Conservation (phyloP, 2,888 invertebrate species). For the Melanargia galathea region DNA sequence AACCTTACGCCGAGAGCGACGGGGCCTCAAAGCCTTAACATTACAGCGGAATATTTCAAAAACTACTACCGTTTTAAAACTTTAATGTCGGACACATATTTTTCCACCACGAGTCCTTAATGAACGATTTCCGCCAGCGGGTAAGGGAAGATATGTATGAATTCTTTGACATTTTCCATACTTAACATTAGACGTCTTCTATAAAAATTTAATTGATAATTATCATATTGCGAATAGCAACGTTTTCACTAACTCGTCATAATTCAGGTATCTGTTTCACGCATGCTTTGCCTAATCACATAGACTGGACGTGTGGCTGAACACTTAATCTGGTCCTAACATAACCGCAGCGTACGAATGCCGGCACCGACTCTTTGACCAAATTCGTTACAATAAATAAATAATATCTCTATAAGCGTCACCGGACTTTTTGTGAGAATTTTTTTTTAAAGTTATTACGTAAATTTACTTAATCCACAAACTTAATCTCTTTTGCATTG, state of each 20-base stretch:
- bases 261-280: conserved; percentile 72
- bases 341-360: conserved; percentile 51
- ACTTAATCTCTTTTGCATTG: conserved; percentile 80
- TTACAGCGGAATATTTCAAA: conserved; percentile 19
- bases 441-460: conserved; percentile 53
- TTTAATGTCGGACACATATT: conserved; percentile 5
- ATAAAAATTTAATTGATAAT: conserved; percentile 30
- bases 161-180: conserved; percentile 34
- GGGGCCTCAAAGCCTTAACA: conserved; percentile 12
- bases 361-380: conserved; percentile 55
- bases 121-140: conserved; percentile 22
- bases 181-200: conserved; percentile 30
- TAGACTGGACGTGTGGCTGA: conserved; percentile 78
- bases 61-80: conserved; percentile 12
- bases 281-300: conserved; percentile 77
- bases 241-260: conserved; percentile 51
- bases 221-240: conserved; percentile 32
- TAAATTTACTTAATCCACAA: conserved; percentile 71
- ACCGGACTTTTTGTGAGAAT: conserved; percentile 55
- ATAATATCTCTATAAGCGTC: conserved; percentile 48
- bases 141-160: conserved; percentile 37
- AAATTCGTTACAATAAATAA: conserved; percentile 52
- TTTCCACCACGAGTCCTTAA: conserved; percentile 16
- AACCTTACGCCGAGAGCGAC: conserved; percentile 15
- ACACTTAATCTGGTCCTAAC: conserved; percentile 76